Evolutionary conservation across 2,113 vertebrate genomes (phyloP).

Genomic region (Anguilla rostrata): DNA sequence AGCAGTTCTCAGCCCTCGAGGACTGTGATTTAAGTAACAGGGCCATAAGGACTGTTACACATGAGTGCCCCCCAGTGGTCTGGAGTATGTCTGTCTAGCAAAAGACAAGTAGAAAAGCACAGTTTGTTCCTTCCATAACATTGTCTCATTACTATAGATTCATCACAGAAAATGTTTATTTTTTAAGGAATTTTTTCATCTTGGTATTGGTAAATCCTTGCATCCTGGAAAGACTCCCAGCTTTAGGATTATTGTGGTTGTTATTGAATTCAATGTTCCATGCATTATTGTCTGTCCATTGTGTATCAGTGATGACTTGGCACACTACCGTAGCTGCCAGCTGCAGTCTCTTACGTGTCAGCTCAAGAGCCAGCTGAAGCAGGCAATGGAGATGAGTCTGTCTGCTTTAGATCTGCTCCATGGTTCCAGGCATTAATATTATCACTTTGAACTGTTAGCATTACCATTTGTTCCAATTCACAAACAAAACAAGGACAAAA

Average conservation of each 20-base stretch:
- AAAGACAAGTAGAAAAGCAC: background rate
- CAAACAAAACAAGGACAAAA: background rate
- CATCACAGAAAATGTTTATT: background rate
- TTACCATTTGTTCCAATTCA: background rate
- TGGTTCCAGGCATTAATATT: background rate
- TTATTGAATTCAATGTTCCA: conserved; percentile 7
- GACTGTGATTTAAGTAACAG: no score
- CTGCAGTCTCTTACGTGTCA: conserved; percentile 4
- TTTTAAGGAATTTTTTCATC: background rate
- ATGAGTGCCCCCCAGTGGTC: background rate
- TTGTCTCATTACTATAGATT: background rate
- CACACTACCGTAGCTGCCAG: background rate
- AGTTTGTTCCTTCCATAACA: background rate
- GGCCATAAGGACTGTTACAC: background rate
- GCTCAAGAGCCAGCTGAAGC: background rate
- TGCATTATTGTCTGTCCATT: conserved; percentile 12
- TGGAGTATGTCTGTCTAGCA: background rate
- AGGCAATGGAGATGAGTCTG: background rate
- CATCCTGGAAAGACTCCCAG: background rate
- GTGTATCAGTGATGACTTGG: conserved; percentile 12
- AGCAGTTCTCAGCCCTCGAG: no score
- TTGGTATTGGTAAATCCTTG: background rate
- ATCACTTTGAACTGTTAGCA: conserved; percentile 14
- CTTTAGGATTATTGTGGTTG: conserved; percentile 6
- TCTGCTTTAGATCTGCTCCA: background rate